A percentile compares a stretch with the other conserved stretches of the same genome.
Evolutionary conservation across 1,140 invertebrate genomes (phyloP).

Genomic region (Caenorhabditis elegans): DNA sequence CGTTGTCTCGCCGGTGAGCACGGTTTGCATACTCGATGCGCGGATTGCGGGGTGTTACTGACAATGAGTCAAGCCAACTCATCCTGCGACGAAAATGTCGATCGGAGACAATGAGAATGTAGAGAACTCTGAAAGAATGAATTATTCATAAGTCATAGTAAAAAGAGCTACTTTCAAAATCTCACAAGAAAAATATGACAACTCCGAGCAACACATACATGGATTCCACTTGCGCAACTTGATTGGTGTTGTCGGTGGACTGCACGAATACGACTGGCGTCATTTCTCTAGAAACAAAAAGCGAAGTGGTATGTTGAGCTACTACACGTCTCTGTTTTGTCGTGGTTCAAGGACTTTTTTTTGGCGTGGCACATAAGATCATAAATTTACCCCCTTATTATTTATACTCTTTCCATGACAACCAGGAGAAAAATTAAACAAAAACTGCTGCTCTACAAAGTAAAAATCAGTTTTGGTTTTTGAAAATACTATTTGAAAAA

Average conservation of each 20-base stretch:
- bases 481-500: too few relatives aligned
- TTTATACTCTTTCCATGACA: background rate
- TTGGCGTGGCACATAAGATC: background rate
- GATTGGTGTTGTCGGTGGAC: background rate
- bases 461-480: too few relatives aligned
- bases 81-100: background rate
- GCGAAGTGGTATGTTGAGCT: background rate
- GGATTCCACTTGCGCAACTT: background rate
- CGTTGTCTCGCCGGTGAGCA: background rate
- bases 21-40: background rate
- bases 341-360: background rate
- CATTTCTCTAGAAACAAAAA: background rate
- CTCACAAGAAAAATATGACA: background rate
- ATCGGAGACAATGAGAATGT: background rate
- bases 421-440: background rate
- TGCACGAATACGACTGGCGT: background rate
- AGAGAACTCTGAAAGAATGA: background rate
- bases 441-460: too few relatives aligned
- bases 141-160: background rate
- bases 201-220: background rate
- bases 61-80: background rate
- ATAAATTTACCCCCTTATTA: conserved; percentile 21
- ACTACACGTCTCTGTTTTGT: background rate
- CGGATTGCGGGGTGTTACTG: background rate
- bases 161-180: too few relatives aligned